Evolutionary conservation across 2,888 invertebrate species (phyloP).

Genomic region (Acrocyrtus sp.): DNA sequence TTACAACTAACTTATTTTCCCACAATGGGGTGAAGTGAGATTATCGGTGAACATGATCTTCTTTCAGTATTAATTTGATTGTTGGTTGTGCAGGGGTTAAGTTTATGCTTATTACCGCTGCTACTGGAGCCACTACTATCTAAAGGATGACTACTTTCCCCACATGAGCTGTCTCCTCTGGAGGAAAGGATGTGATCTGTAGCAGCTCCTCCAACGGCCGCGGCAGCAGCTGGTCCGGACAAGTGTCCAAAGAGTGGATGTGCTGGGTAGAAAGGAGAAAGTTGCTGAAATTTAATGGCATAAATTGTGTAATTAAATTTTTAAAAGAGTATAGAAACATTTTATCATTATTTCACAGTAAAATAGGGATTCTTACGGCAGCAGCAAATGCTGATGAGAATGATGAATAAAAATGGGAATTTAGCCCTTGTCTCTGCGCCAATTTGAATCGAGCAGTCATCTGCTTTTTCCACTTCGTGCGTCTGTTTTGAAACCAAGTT

Average conservation of each 20-base stretch:
- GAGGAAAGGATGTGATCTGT: too few species aligned
- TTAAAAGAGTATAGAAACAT: background rate
- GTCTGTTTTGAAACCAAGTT: constrained; percentile 74
- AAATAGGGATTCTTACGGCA: constrained; percentile 48
- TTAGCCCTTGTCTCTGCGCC: constrained; percentile 83
- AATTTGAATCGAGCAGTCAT: constrained; percentile 88
- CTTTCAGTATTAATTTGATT: too few species aligned
- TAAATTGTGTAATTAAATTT: background rate
- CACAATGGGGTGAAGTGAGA: too few species aligned
- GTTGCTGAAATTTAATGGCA: constrained; percentile 18
- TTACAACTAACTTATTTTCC: too few species aligned
- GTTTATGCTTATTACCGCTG: too few species aligned
- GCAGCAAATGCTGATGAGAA: constrained; percentile 60
- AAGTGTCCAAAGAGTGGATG: constrained; percentile 35
- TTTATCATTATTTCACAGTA: background rate
- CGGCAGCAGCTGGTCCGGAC: too few species aligned
- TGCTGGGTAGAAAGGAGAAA: constrained; percentile 55
- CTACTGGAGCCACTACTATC: too few species aligned
- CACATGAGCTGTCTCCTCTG: too few species aligned
- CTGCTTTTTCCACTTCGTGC: constrained; percentile 69
- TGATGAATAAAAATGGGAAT: constrained; percentile 52
- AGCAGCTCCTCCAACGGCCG: too few species aligned
- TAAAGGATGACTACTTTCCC: too few species aligned
- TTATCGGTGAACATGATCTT: too few species aligned
- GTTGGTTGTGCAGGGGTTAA: too few species aligned